Evolutionary conservation across 2,797 vertebrate genomes (phyloP).

Genomic region (Cuniculus paca): DNA sequence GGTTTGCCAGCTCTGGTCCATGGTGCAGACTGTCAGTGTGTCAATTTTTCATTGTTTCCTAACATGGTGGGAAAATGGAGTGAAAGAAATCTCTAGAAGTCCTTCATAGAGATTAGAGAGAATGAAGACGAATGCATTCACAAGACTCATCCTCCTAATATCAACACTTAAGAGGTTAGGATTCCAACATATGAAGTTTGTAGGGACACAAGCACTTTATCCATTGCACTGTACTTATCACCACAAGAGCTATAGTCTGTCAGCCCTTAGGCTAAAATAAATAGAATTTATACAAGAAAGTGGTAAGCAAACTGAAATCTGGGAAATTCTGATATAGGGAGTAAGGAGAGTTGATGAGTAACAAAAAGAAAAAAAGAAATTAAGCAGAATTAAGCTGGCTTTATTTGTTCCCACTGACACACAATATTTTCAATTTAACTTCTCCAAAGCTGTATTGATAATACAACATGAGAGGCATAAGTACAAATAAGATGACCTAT

Average conservation of each 20-base stretch:
- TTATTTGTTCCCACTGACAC: not conserved
- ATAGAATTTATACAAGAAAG: not conserved
- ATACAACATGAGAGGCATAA: not conserved
- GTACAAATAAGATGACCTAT: not conserved
- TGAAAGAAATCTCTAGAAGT: not conserved
- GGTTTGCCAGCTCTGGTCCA: not conserved
- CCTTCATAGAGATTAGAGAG: not conserved
- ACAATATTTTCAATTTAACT: not conserved
- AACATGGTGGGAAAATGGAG: not conserved
- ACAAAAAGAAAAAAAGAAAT: conserved; percentile 2
- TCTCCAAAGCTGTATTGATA: not conserved
- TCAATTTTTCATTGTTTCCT: not conserved
- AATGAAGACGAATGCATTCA: not conserved
- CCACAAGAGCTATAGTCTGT: not conserved
- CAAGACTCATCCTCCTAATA: not conserved
- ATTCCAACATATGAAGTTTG: not conserved
- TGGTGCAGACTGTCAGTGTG: not conserved
- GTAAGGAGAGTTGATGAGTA: no score
- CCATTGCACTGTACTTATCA: not conserved
- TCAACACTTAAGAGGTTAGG: not conserved
- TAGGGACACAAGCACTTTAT: not conserved
- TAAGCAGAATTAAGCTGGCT: not conserved
- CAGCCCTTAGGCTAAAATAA: not conserved
- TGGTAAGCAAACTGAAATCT: not conserved
- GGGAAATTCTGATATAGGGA: not conserved